Base-by-base conservation (phyloP, 2,888 invertebrate genomes). In the Prosapia bicincta region DNA sequence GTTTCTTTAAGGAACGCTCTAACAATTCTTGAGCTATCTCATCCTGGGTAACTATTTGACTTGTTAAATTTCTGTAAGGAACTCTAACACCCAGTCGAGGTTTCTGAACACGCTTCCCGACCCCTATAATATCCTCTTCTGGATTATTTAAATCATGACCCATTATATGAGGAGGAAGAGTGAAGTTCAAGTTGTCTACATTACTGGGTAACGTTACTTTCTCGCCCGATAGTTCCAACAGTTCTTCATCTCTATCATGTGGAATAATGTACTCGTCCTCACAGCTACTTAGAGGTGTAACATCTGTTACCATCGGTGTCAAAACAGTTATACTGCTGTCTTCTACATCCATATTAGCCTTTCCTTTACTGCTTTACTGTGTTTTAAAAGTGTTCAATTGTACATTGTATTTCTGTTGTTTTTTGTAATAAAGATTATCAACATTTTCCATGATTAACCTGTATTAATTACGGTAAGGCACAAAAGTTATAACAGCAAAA, bases 1-100 rank as follows among this genome's bases (percentile, higher is more conserved):
- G 82, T 77, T 87, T 85, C 73, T 85, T 84, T 9, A 85, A 83
- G 5, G 87, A 84, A 38, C 88, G 83, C 78, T 88, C 87, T 72
- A 88, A 84, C 26, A 89, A 83, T 78, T 88, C 89, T 74, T 88
- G 85, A 7, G 87, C 86, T 15, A 89, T 87, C 79, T 89, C 89
- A 6, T 86, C 86, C 78, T 87, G 86, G 0, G 88, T 86, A 0
- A 88, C 87, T 70, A 89, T 88, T 79, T 88, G 88, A 80, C 88
- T 89, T 3, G 87, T 87, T 74, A 89, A 82, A 78, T 87, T 82
- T 15, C 84, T 82, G 76, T 84, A 84, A 0, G 86, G 86, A 69
- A 86, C 83, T 79, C 85, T 85, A 9, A 86, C 86, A 3, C 86
- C 86, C 9, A 85, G 80, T 68, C 86, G 82, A 5, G 86, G 86